Evolutionary conservation across 2,113 vertebrate genomes (phyloP).

Genomic region (Neogobius melanostomus): DNA sequence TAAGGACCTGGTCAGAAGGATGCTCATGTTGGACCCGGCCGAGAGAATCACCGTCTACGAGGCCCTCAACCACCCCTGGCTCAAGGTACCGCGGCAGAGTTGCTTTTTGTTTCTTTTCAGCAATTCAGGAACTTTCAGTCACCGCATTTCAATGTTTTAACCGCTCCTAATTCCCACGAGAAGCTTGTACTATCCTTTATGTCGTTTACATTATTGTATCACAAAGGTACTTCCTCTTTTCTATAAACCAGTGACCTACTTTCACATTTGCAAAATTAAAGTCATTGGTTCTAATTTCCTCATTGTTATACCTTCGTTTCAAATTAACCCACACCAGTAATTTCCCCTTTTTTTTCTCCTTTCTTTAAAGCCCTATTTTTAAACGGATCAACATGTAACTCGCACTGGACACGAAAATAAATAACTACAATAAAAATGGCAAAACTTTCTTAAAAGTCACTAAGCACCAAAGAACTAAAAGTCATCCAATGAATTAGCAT

Average conservation of each 20-base stretch:
- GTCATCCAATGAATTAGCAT: too few relatives aligned
- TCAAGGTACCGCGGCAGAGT: constrained; percentile 80
- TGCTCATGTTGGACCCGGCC: constrained; percentile 98
- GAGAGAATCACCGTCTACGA: constrained; percentile 99
- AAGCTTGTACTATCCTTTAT: not conserved
- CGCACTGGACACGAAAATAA: too few relatives aligned
- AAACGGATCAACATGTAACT: too few relatives aligned
- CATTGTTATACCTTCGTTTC: not conserved
- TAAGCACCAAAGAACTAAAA: too few relatives aligned
- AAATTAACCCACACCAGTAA: too few relatives aligned
- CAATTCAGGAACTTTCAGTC: not conserved
- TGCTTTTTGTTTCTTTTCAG: not conserved
- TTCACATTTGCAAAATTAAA: constrained; percentile 15
- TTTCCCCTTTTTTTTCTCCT: too few relatives aligned
- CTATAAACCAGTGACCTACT: constrained; percentile 14
- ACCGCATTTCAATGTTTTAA: not conserved
- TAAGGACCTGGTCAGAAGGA: constrained; percentile 97
- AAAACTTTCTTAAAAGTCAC: too few relatives aligned
- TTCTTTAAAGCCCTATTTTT: too few relatives aligned
- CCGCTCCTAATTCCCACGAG: not conserved
- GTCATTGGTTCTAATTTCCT: not conserved
- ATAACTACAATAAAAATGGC: too few relatives aligned
- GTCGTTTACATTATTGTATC: not conserved
- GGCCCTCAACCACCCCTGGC: constrained; percentile 98
- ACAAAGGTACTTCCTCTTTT: constrained; percentile 15